These are phyloP conservation scores for Gobio occitaniae DNA, from an alignment of 2,797 vertebrate species.

Conservation along the genomic window DNA sequence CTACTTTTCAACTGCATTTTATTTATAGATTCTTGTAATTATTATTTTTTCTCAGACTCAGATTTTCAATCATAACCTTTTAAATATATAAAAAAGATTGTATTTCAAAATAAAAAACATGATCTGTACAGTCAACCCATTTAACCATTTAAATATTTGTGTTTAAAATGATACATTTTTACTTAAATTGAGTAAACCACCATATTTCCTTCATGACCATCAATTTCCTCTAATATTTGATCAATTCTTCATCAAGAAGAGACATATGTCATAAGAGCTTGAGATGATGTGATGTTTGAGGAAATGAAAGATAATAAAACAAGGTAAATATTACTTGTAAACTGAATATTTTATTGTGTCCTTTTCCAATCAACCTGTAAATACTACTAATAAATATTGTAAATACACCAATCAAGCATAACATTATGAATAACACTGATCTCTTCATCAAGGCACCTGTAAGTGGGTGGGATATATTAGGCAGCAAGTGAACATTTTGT, in stretches of 20 bases:
- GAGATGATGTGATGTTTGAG: not conserved
- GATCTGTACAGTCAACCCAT: not conserved
- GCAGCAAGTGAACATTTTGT: too few relatives aligned
- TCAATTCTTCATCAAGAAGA: too few relatives aligned
- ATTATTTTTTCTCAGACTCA: not conserved
- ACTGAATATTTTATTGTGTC: too few relatives aligned
- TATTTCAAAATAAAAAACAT: not conserved
- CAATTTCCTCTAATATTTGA: not conserved
- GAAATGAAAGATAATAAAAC: not conserved
- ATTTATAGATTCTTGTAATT: not conserved
- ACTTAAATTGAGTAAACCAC: not conserved
- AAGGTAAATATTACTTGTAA: not conserved
- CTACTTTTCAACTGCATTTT: not conserved
- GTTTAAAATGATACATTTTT: not conserved
- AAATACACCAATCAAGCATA: too few relatives aligned
- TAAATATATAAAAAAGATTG: not conserved
- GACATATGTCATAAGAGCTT: not conserved
- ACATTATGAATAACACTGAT: too few relatives aligned
- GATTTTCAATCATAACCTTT: not conserved
- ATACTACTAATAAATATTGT: too few relatives aligned
- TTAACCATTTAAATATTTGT: too few relatives aligned
- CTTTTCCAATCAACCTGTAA: too few relatives aligned
- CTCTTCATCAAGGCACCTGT: too few relatives aligned
- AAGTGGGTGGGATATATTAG: too few relatives aligned
- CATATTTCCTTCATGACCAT: not conserved